These are phyloP conservation scores for Epirrita christyi DNA, from an alignment of 2,888 invertebrate genomes.

Conservation along the genomic window DNA sequence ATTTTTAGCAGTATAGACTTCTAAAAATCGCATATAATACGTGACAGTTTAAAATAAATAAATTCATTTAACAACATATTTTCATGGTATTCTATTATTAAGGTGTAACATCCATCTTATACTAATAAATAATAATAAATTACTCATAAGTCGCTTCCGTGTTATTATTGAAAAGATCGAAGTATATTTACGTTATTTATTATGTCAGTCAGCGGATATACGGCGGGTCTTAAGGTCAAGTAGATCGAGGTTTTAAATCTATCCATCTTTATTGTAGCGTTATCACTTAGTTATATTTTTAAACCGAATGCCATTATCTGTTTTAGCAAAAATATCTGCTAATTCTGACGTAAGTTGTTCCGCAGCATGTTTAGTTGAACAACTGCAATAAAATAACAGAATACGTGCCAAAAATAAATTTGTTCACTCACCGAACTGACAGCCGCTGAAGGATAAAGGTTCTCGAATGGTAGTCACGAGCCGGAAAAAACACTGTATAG, in stretches of 20 bases:
- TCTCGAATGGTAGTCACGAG: too few species aligned
- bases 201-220: conserved; percentile 18
- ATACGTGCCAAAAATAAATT: too few species aligned
- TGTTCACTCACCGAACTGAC: too few species aligned
- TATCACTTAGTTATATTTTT: conserved; percentile 4
- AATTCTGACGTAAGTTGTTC: too few species aligned
- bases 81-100: conserved; percentile 19
- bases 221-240: conserved; percentile 28
- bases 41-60: conserved; percentile 10
- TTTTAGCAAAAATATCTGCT: too few species aligned
- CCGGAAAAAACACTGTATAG: too few species aligned
- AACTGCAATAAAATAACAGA: too few species aligned
- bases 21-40: not conserved
- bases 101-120: conserved; percentile 7
- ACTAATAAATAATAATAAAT: conserved; percentile 23
- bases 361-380: too few species aligned
- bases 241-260: conserved; percentile 16
- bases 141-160: conserved; percentile 20
- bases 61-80: conserved; percentile 20
- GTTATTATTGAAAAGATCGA: conserved; percentile 13
- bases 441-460: too few species aligned
- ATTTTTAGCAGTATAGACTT: too few species aligned
- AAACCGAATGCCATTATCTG: not conserved
- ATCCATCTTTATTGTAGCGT: conserved; percentile 7
- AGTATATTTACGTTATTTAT: conserved; percentile 22